A percentile compares a stretch with the other conserved stretches of the same genome.
Conservation (phyloP, 1,140 invertebrate species). For the Periplaneta americana region DNA sequence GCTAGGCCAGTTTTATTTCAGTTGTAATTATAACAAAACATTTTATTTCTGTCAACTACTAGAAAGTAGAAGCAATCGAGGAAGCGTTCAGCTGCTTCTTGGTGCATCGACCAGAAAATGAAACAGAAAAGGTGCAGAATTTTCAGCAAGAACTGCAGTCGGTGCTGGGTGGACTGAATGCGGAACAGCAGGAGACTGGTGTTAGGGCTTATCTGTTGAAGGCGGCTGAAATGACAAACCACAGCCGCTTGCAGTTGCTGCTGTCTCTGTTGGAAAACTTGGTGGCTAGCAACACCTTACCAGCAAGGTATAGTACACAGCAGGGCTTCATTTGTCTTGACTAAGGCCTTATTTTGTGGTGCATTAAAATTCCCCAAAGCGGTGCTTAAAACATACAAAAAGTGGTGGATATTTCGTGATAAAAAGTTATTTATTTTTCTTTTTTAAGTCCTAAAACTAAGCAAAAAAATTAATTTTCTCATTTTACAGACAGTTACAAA, state of each 20-base stretch:
- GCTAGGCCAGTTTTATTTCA: not conserved
- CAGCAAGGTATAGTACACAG: constrained; percentile 57
- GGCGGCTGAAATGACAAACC: constrained; percentile 62
- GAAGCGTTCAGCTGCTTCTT: constrained; percentile 83
- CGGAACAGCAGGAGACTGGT: constrained; percentile 64
- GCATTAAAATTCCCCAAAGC: no score
- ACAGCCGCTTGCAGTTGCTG: constrained; percentile 62
- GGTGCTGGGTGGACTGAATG: constrained; percentile 44
- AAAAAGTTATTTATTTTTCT: no score
- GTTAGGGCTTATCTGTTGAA: constrained; percentile 63
- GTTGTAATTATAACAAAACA: not conserved
- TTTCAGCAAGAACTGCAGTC: constrained; percentile 55
- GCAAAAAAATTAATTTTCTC: no score
- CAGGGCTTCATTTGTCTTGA: no score
- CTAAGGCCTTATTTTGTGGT: no score
- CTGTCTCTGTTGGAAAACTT: constrained; percentile 65
- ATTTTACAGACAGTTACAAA: no score
- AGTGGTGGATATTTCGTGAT: no score
- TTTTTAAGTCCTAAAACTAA: no score
- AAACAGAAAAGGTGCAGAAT: constrained; percentile 55
- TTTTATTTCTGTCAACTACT: constrained; percentile 19
- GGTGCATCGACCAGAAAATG: constrained; percentile 60
- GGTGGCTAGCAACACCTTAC: constrained; percentile 58
- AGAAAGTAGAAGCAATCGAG: constrained; percentile 78
- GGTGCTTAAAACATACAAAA: no score